Evolutionary conservation across 2,113 vertebrate genomes (phyloP), one percentile per base, ranked within the genome.

Genomic region (Gadus chalcogrammus): DNA sequence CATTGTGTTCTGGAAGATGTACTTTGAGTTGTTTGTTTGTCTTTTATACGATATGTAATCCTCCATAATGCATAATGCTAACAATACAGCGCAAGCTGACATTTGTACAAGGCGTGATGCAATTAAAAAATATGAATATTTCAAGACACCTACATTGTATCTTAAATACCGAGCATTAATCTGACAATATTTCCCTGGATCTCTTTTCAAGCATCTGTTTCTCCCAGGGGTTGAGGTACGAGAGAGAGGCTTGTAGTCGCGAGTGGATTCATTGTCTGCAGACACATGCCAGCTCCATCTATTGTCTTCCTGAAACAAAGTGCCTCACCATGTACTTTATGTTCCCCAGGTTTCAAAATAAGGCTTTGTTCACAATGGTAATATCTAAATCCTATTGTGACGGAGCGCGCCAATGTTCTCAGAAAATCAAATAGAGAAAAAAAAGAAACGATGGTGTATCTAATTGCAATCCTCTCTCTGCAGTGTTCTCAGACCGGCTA

Each of bases 391-490:
- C 84, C 84, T 80, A 85, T 89, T 91, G 89, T 89, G 74, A 71
- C 80, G 76, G 79, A 87, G 89, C 63, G 67, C 85, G 75, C 38
- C 77, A 38, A 67, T 87, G 69, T 77, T 89, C 88, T 70, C 42
- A 9, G 42, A 48, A 35, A 72, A 83, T 81, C 79, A 48, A 48
- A 48, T 48, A 48, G 42, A 81, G 88, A 63, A 67, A 73, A 68
- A 68, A 77, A 84, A 82, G 61, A 69, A 85, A 87, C 84, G 80
- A 84, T 83, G 61, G 87, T 80, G 83, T 87, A 89, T 93, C 89
- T 91, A 90, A 94, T 84, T 94, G 86, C 88, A 92, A 91, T 90
- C 86, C 84, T 86, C 84, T 88, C 91, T 89, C 81, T 90, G 74
- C 87, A 87, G 91, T 91, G 86, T 92, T 84, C 88, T n/a, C 15